phyloP scores from a whole-genome alignment of 92 coral and sea anemone species.

The Paramuricea clavata region DNA sequence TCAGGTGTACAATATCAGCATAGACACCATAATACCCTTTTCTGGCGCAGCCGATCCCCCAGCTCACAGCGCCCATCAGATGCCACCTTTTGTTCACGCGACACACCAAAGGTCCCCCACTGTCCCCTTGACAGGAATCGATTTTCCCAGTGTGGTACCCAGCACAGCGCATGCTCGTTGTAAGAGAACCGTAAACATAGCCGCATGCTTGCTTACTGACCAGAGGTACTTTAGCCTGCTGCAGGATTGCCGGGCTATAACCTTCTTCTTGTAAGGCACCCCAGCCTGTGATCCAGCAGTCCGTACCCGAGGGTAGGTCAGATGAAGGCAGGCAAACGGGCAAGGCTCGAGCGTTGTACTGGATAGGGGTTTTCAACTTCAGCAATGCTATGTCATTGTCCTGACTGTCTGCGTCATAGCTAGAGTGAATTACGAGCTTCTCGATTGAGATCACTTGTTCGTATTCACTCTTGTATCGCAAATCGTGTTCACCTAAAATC shows the following conservation, averaged over 20 bases:
- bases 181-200: background rate
- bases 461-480: constrained; percentile 72
- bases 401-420: constrained; percentile 71
- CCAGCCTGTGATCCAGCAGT: constrained; percentile 92
- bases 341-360: constrained; percentile 77
- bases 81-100: constrained; percentile 36
- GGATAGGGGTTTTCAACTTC: constrained; percentile 81
- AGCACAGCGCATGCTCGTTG: background rate
- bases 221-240: constrained; percentile 83
- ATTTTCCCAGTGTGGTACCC: background rate
- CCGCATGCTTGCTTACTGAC: constrained; percentile 11
- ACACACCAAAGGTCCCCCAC: constrained; percentile 52
- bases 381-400: constrained; percentile 91
- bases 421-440: constrained; percentile 76
- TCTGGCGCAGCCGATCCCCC: constrained; percentile 45
- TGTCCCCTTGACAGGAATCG: constrained; percentile 44
- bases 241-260: constrained; percentile 72
- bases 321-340: constrained; percentile 86
- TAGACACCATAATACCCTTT: constrained; percentile 27
- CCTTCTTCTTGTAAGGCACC: constrained; percentile 84
- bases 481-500: constrained; percentile 82
- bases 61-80: constrained; percentile 44
- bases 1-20: constrained; percentile 31
- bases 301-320: constrained; percentile 76
- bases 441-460: constrained; percentile 82